Evolutionary conservation across 2,888 invertebrate species (phyloP).

Genomic region (Subacronicta megacephala): DNA sequence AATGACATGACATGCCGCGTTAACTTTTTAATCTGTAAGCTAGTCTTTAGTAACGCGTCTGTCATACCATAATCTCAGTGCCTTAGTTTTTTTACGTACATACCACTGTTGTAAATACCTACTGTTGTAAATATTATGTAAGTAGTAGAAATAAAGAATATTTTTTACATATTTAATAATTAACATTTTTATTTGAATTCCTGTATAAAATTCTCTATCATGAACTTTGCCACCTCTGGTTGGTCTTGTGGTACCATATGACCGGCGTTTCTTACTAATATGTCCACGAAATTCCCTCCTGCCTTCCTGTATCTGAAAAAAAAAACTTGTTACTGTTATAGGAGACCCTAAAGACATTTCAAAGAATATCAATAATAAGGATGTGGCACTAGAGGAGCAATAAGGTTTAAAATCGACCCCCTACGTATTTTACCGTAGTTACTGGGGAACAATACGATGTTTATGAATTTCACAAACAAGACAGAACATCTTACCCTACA

Average conservation of each 20-base stretch:
- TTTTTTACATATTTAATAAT: constrained; percentile 25
- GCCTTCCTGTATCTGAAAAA: constrained; percentile 82
- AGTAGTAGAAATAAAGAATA: constrained; percentile 22
- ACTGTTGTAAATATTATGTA: constrained; percentile 45
- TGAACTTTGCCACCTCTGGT: constrained; percentile 72
- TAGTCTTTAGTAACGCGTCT: constrained; percentile 24
- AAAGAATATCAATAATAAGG: too few species aligned
- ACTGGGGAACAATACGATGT: too few species aligned
- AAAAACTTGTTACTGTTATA: neutral
- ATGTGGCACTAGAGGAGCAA: too few species aligned
- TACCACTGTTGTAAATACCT: too few species aligned
- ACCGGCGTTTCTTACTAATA: constrained; percentile 88
- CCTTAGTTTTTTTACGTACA: constrained; percentile 31
- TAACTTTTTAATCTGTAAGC: too few species aligned
- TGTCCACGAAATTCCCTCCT: constrained; percentile 85
- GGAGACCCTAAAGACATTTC: too few species aligned
- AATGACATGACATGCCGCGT: too few species aligned
- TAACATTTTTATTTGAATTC: constrained; percentile 59
- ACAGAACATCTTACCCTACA: constrained; percentile 63
- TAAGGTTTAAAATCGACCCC: too few species aligned
- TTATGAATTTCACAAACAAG: neutral
- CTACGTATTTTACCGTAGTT: too few species aligned
- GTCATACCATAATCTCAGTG: constrained; percentile 34
- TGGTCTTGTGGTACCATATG: constrained; percentile 90
- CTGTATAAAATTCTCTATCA: constrained; percentile 64